Evolutionary conservation across 2,888 invertebrate genomes (phyloP).

Genomic region (Pecten maximus): DNA sequence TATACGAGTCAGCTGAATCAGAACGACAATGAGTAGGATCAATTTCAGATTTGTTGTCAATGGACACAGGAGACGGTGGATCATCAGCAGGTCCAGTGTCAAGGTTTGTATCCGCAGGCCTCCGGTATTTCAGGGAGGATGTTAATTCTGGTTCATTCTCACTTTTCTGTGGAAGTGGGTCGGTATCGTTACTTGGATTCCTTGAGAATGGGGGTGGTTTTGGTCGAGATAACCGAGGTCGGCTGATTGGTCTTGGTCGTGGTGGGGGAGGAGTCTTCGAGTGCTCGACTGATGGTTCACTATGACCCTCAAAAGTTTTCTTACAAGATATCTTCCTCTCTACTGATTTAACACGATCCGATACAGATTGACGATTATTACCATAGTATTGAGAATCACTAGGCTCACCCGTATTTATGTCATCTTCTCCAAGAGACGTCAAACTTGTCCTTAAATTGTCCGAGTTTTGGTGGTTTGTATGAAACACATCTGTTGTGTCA

Average conservation of each 20-base stretch:
- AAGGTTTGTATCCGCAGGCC: not conserved
- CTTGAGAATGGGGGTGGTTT: not conserved
- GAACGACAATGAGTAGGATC: not conserved
- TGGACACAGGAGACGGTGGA: not conserved
- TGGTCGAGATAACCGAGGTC: not conserved
- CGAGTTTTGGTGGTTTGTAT: not conserved
- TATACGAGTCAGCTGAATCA: not conserved
- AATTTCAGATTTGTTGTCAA: not conserved
- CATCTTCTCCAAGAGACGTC: not conserved
- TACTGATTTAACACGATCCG: slow-evolving; percentile 15
- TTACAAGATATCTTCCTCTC: slow-evolving; percentile 2
- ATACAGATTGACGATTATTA: not conserved
- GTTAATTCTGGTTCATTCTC: not conserved
- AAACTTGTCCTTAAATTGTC: not conserved
- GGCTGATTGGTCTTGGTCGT: not conserved
- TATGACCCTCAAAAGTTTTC: not conserved
- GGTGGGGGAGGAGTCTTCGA: not conserved
- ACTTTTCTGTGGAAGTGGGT: slow-evolving; percentile 11
- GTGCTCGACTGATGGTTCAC: not conserved
- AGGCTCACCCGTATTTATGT: not conserved
- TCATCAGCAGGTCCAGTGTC: not conserved
- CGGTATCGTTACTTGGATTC: not conserved
- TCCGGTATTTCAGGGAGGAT: not conserved
- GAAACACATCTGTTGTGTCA: not conserved
- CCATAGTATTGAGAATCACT: not conserved